Conservation (phyloP, 2,888 invertebrate genomes). For the Drosophila mimetica region DNA sequence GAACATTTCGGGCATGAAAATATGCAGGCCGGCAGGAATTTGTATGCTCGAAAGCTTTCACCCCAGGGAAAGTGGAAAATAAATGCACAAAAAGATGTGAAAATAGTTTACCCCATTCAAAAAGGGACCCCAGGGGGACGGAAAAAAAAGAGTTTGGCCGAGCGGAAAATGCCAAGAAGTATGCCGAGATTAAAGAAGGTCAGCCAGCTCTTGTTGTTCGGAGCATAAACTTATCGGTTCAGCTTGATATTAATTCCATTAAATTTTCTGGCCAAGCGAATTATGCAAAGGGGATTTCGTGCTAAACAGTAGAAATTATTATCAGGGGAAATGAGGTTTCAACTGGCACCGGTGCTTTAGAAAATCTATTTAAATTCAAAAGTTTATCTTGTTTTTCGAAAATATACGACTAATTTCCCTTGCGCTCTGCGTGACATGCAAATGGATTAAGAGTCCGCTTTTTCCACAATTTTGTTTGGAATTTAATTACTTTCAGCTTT, state of each 20-base stretch:
- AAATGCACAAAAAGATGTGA: constrained; percentile 16
- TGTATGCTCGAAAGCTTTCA: neutral
- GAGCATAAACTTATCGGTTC: constrained; percentile 19
- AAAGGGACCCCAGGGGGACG: neutral
- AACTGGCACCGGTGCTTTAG: neutral
- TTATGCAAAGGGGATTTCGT: constrained; percentile 13
- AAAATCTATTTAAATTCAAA: too few relatives aligned
- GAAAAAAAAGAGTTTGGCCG: constrained; percentile 1
- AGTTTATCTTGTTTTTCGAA: neutral
- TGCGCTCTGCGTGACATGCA: neutral
- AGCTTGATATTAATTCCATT: constrained; percentile 17
- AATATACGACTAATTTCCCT: neutral
- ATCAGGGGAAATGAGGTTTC: neutral
- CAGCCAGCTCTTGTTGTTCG: neutral
- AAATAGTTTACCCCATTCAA: constrained; percentile 26
- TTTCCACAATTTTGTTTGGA: constrained; percentile 2
- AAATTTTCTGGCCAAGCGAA: constrained; percentile 1
- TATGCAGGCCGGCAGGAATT: constrained; percentile 25
- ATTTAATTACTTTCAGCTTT: constrained; percentile 19
- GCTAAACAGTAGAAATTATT: neutral
- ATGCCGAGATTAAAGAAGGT: constrained; percentile 16
- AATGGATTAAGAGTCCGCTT: constrained; percentile 3
- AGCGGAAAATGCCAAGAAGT: constrained; percentile 17
- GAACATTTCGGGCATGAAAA: constrained; percentile 29
- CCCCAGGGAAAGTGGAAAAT: constrained; percentile 10